A percentile compares a stretch with the other conserved stretches of the same genome.
phyloP scores from a whole-genome alignment of 2,797 vertebrate genomes.

The Florisuga fusca region DNA sequence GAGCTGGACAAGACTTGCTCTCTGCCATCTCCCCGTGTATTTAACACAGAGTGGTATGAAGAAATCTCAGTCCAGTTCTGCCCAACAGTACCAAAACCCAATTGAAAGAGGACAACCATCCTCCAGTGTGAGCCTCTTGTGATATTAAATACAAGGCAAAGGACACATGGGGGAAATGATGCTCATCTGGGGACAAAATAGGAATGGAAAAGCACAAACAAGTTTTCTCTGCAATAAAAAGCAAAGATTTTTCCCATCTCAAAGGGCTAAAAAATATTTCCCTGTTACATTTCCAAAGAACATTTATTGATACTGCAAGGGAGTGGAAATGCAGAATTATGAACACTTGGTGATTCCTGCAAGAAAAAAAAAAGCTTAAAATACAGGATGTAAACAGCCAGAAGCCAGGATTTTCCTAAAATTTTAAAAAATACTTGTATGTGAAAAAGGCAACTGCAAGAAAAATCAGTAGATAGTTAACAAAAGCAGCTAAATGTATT shows the following conservation, averaged over 20 bases:
- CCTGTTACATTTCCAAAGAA: background rate
- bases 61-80: background rate
- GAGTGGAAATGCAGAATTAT: background rate
- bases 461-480: background rate
- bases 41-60: rapidly evolving
- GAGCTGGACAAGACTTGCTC: background rate
- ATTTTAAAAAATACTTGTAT: background rate
- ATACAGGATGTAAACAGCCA: background rate
- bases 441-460: background rate
- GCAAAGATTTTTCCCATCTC: background rate
- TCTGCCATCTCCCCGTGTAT: rapidly evolving
- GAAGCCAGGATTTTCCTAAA: background rate
- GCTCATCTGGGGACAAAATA: background rate
- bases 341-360: background rate
- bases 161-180: background rate
- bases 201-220: background rate
- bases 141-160: background rate
- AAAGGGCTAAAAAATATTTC: background rate
- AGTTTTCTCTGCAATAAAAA: background rate
- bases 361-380: background rate
- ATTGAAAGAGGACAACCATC: too few species aligned
- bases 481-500: background rate
- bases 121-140: background rate
- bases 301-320: background rate
- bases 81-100: background rate